Conservation (phyloP, 2,113 vertebrate genomes). For the Lontra canadensis region DNA sequence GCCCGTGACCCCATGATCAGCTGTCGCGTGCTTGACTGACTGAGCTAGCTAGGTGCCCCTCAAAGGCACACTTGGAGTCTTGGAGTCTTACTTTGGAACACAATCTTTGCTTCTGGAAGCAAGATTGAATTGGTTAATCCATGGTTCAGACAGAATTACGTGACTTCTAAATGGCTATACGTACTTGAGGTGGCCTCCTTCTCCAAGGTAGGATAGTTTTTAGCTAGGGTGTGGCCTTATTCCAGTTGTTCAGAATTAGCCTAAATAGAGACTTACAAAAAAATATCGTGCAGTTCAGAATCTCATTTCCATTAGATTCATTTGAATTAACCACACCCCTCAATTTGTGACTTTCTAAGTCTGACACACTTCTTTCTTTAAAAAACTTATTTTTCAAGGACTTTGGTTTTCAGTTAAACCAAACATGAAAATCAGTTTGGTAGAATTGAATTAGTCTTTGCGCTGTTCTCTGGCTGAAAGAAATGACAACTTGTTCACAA, state of each 20-base stretch:
- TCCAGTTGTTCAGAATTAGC: not conserved
- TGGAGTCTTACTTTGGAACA: not conserved
- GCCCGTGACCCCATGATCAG: not conserved
- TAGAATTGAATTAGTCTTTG: not conserved
- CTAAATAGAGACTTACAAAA: not conserved
- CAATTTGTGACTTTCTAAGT: not conserved
- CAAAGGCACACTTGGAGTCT: not conserved
- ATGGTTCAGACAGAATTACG: not conserved
- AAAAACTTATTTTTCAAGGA: constrained; percentile 13
- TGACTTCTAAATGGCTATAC: not conserved
- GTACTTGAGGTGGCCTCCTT: not conserved
- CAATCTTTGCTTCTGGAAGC: not conserved
- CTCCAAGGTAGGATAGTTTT: not conserved
- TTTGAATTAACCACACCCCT: not conserved
- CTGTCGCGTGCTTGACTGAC: not conserved
- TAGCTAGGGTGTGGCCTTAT: not conserved
- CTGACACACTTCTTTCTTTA: not conserved
- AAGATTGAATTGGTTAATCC: not conserved
- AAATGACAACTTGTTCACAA: not conserved
- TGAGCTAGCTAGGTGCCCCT: not conserved
- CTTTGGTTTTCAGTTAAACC: constrained; percentile 14
- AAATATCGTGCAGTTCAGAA: not conserved
- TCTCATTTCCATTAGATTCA: not conserved
- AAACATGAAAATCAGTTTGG: not conserved
- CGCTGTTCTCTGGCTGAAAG: not conserved